phyloP scores from a whole-genome alignment of 2,113 vertebrate species.

The Cervus canadensis region DNA sequence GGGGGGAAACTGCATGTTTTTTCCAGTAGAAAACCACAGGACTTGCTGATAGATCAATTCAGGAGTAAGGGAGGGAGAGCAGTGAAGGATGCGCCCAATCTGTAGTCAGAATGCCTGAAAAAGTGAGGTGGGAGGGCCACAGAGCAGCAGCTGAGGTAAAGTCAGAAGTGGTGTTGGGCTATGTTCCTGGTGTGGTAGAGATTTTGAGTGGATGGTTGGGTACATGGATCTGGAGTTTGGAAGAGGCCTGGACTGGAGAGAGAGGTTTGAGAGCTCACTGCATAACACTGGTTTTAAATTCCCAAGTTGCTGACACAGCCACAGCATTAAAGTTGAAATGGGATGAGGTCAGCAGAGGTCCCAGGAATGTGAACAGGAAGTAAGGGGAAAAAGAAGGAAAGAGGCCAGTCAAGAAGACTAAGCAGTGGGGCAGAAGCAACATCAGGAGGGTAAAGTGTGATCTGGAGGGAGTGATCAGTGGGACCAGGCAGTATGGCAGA shows the following conservation, averaged over 20 bases:
- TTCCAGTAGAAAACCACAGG: neutral
- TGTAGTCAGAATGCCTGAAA: neutral
- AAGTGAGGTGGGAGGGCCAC: neutral
- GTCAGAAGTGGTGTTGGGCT: no score
- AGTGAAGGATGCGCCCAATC: neutral
- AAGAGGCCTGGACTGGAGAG: neutral
- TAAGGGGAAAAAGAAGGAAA: neutral
- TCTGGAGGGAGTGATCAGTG: neutral
- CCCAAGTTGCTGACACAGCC: neutral
- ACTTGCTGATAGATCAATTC: neutral
- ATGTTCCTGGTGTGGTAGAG: neutral
- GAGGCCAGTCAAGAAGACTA: neutral
- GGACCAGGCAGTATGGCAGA: neutral
- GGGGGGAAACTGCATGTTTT: neutral
- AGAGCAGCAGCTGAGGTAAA: neutral
- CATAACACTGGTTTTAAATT: neutral
- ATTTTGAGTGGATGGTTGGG: neutral
- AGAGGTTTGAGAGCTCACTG: neutral
- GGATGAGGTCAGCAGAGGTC: neutral
- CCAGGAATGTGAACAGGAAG: neutral
- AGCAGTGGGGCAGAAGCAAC: neutral
- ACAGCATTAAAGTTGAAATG: neutral
- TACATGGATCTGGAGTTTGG: neutral
- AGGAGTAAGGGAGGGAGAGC: neutral
- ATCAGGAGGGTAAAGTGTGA: neutral